Percentiles rank a stretch among this genome's conserved stretches.
These are phyloP conservation scores for Dasyprocta punctata DNA, from an alignment of 2,113 vertebrate species.

Conservation along the genomic window DNA sequence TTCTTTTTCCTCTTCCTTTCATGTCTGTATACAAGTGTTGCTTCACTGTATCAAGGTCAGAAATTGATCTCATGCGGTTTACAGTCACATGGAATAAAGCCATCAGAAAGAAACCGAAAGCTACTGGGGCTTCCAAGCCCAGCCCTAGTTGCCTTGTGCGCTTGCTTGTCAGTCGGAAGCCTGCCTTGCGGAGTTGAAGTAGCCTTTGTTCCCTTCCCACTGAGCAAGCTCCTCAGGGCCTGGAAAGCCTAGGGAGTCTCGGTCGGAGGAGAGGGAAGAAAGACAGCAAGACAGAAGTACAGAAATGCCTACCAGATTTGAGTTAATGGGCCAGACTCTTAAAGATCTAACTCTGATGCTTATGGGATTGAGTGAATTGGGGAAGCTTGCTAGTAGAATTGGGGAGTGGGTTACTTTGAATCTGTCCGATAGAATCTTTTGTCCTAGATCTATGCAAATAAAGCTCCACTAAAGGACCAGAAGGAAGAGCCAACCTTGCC, in stretches of 20 bases:
- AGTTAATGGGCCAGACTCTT: neutral
- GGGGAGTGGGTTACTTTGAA: slow-evolving; percentile 36
- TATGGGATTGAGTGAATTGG: slow-evolving; percentile 34
- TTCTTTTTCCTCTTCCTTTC: slow-evolving; percentile 28
- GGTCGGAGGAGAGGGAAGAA: slow-evolving; percentile 31
- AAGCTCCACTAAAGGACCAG: slow-evolving; percentile 25
- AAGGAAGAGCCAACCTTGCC: slow-evolving; percentile 73
- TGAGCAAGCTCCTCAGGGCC: neutral
- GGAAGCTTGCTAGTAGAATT: slow-evolving; percentile 8
- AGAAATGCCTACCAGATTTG: slow-evolving; percentile 49
- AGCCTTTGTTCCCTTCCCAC: neutral
- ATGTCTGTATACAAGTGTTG: slow-evolving; percentile 1
- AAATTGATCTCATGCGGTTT: slow-evolving; percentile 23
- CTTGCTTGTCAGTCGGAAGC: neutral
- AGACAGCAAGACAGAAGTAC: slow-evolving; percentile 26
- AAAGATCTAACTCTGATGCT: slow-evolving; percentile 43
- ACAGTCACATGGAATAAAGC: slow-evolving; percentile 45
- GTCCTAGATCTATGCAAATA: slow-evolving; percentile 66
- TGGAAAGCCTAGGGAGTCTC: neutral
- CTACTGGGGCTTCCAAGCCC: neutral
- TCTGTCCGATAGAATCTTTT: neutral
- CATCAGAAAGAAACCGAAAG: slow-evolving; percentile 65
- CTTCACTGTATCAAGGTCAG: slow-evolving; percentile 47
- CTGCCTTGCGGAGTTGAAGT: slow-evolving; percentile 56
- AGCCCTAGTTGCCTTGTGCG: slow-evolving; percentile 7